A percentile compares a stretch with the other conserved stretches of the same genome.
These are phyloP conservation scores for Coccyzus lansbergi DNA, from an alignment of 2,797 vertebrate genomes.

Conservation along the genomic window DNA sequence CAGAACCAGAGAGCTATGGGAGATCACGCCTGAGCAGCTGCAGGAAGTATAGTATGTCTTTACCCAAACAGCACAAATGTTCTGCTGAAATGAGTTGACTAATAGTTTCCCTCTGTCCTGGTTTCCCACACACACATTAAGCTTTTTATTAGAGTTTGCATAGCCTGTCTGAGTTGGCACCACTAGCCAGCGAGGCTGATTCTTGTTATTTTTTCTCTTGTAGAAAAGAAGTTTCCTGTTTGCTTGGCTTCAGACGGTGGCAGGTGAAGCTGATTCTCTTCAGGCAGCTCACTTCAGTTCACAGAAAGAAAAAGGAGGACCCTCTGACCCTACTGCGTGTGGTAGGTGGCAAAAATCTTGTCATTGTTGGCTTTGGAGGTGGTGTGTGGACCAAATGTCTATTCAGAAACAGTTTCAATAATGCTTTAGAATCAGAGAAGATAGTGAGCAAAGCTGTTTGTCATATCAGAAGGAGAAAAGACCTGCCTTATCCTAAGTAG, in stretches of 20 bases:
- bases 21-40: background rate
- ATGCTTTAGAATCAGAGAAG: background rate
- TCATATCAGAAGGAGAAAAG: background rate
- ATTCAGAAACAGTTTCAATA: background rate
- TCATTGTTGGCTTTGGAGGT: background rate
- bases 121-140: background rate
- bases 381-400: background rate
- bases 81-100: slow-evolving; percentile 34
- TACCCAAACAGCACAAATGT: background rate
- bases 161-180: background rate
- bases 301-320: background rate
- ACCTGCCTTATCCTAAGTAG: background rate
- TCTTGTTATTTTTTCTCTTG: background rate
- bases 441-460: background rate
- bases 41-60: background rate
- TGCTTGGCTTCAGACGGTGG: background rate
- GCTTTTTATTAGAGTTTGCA: background rate
- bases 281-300: background rate
- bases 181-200: background rate
- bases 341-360: background rate
- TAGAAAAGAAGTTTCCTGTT: background rate
- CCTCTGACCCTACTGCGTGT: background rate
- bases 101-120: background rate
- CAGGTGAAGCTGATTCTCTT: background rate
- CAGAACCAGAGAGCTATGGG: background rate